These are phyloP conservation scores for Leptopterna dolabrata DNA, from an alignment of 2,888 invertebrate genomes.

Conservation along the genomic window DNA sequence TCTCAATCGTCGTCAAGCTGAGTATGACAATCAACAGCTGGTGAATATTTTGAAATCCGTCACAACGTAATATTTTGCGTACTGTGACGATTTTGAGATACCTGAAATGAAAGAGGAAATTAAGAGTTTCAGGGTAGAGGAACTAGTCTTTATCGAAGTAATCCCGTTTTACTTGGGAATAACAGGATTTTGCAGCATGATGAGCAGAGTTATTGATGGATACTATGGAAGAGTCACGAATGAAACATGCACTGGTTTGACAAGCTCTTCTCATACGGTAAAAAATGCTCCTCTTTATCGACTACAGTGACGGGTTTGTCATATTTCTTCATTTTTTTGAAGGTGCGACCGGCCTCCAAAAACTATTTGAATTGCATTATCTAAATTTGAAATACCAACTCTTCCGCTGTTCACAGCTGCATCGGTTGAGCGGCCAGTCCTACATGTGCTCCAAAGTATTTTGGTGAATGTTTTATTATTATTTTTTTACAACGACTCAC, in stretches of 20 bases:
- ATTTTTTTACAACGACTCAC: no score
- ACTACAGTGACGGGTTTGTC: no score
- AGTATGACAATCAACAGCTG: background rate
- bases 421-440: no score
- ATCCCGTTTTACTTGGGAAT: background rate
- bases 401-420: no score
- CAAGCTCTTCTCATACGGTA: no score
- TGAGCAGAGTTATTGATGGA: background rate
- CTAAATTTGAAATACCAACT: no score
- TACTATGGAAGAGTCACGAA: background rate
- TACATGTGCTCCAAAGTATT: no score
- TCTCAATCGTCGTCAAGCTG: background rate
- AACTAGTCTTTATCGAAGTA: background rate
- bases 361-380: no score
- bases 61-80: background rate
- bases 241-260: background rate
- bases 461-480: no score
- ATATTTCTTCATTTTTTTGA: no score
- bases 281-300: no score
- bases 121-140: background rate
- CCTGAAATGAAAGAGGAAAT: slow-evolving; percentile 9
- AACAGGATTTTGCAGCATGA: background rate
- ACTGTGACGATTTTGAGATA: background rate
- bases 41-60: background rate
- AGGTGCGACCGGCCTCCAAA: no score